Conservation (phyloP, 2,888 invertebrate species). For the Rhamphomyia laevipes region DNA sequence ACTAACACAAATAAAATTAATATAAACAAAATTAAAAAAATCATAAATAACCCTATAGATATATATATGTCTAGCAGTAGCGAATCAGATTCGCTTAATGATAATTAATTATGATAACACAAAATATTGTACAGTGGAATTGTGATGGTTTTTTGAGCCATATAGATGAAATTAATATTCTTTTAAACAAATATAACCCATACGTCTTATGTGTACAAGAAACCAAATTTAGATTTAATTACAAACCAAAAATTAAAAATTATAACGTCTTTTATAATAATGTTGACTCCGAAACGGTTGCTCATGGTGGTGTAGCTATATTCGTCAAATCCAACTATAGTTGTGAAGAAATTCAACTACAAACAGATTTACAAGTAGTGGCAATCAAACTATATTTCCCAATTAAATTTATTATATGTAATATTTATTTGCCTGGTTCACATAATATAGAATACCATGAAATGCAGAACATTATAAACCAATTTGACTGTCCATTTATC, state of each 20-base stretch:
- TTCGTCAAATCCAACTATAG: background rate
- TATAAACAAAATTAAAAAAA: background rate
- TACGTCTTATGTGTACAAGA: background rate
- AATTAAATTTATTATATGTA: background rate
- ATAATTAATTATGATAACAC: background rate
- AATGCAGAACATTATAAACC: background rate
- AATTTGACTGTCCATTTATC: background rate
- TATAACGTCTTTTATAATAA: background rate
- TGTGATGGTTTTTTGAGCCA: background rate
- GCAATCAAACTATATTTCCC: background rate
- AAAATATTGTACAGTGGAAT: background rate
- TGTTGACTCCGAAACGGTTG: background rate
- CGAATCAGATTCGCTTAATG: background rate
- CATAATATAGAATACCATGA: background rate
- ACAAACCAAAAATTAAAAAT: background rate
- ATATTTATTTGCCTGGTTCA: background rate
- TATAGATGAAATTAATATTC: background rate
- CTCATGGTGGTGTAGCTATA: background rate
- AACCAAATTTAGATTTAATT: background rate
- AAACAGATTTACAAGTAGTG: conserved; percentile 3
- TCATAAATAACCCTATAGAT: too few species aligned
- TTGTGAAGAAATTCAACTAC: background rate
- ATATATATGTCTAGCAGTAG: too few species aligned
- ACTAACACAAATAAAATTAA: background rate
- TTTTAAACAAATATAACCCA: background rate